phyloP scores from a whole-genome alignment of 2,888 invertebrate genomes.

The Punctoribates punctum region DNA sequence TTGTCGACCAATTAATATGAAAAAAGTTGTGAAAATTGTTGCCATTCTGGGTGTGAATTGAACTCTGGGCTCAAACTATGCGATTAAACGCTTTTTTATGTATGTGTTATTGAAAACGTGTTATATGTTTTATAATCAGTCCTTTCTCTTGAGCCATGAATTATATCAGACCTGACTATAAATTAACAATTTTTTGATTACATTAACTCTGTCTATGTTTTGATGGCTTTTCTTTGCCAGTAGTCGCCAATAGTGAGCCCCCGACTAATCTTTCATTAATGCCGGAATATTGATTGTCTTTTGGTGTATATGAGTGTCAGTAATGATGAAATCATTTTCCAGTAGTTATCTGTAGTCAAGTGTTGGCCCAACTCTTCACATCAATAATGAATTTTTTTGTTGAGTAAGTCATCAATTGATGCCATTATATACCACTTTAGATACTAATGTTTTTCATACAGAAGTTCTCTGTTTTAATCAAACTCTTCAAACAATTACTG shows the following conservation, averaged over 20 bases:
- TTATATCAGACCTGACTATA: background rate
- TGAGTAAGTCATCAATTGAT: constrained; percentile 8
- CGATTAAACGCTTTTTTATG: background rate
- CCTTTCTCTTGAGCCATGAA: background rate
- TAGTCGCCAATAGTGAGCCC: background rate
- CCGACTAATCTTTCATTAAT: constrained; percentile 17
- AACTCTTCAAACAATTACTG: constrained; percentile 10
- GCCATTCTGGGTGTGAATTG: constrained; percentile 33
- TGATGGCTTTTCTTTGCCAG: background rate
- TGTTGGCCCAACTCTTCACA: background rate
- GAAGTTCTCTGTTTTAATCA: background rate
- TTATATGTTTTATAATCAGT: background rate
- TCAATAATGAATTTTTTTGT: constrained; percentile 19
- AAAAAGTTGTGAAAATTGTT: constrained; percentile 17
- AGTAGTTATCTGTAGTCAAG: constrained; percentile 4
- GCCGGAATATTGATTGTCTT: constrained; percentile 4
- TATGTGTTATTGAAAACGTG: constrained; percentile 7
- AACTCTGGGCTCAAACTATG: too few species aligned
- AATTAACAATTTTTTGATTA: constrained; percentile 10
- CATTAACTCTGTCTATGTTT: background rate
- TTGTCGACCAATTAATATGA: constrained; percentile 31
- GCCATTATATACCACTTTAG: background rate
- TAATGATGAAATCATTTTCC: constrained; percentile 5
- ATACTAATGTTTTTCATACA: background rate
- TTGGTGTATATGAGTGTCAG: background rate